Evolutionary conservation across 2,797 vertebrate species (phyloP).

Genomic region (Pseudochirops cupreus): DNA sequence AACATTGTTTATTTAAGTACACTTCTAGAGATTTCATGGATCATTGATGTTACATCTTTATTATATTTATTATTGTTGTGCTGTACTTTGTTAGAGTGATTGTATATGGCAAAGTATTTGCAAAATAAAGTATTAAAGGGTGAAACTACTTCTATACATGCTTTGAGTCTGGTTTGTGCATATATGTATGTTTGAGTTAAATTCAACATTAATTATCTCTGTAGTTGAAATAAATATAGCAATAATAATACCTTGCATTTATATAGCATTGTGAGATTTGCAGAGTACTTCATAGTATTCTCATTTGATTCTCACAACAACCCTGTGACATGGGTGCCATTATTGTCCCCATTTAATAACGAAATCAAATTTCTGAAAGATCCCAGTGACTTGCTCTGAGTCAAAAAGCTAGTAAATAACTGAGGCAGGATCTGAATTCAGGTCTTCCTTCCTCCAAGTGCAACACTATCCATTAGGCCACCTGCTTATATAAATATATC

Average conservation of each 20-base stretch:
- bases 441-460: background rate
- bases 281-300: background rate
- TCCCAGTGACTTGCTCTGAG: background rate
- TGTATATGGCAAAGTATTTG: constrained; percentile 80
- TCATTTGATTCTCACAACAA: background rate
- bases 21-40: constrained; percentile 82
- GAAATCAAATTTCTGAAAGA: background rate
- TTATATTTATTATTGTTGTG: constrained; percentile 67
- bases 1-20: constrained; percentile 71
- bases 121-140: constrained; percentile 66
- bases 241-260: background rate
- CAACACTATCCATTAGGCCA: too few relatives aligned
- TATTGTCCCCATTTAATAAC: background rate
- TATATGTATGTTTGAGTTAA: constrained; percentile 50
- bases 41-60: constrained; percentile 70
- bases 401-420: background rate
- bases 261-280: background rate
- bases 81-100: constrained; percentile 28
- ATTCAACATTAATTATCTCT: constrained; percentile 32
- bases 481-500: background rate
- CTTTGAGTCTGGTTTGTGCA: constrained; percentile 77
- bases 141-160: constrained; percentile 70
- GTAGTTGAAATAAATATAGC: constrained; percentile 42
- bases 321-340: background rate
- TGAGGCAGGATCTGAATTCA: background rate